Evolutionary conservation across 2,888 invertebrate genomes (phyloP).

Genomic region (Chydorus sphaericus): DNA sequence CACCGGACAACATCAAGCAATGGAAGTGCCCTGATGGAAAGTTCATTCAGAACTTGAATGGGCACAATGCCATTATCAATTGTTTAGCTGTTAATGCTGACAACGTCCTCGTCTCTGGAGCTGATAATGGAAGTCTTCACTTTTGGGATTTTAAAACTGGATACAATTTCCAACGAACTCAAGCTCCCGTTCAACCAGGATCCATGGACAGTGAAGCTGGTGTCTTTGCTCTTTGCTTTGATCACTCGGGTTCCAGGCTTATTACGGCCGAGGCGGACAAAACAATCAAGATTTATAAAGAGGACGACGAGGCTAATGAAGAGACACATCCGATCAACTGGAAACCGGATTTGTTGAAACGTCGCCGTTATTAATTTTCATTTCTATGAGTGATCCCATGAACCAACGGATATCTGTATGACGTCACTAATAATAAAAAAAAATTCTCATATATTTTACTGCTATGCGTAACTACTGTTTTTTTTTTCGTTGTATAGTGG

Average conservation of each 20-base stretch:
- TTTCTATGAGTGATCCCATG: too few species aligned
- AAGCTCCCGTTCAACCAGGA: constrained; percentile 91
- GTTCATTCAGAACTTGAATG: constrained; percentile 90
- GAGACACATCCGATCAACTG: constrained; percentile 94
- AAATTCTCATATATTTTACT: too few species aligned
- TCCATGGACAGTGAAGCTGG: constrained; percentile 99
- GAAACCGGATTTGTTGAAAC: constrained; percentile 89
- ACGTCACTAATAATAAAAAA: too few species aligned
- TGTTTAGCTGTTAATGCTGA: constrained; percentile 89
- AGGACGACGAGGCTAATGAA: constrained; percentile 90
- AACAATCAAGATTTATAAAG: constrained; percentile 96
- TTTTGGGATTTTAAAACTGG: constrained; percentile 99
- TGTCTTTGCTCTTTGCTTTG: constrained; percentile 88
- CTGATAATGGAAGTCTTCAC: constrained; percentile 93
- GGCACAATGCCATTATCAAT: constrained; percentile 95
- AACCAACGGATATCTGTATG: too few species aligned
- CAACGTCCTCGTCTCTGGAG: constrained; percentile 92
- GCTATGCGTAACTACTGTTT: too few species aligned
- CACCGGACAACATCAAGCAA: constrained; percentile 97
- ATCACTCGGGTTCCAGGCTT: constrained; percentile 82
- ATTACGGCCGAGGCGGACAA: constrained; percentile 98
- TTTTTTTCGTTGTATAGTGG: too few species aligned
- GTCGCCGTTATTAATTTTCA: constrained; percentile 56
- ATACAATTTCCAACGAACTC: constrained; percentile 90
- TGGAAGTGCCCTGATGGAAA: constrained; percentile 98